Conservation (phyloP, 1,140 invertebrate species). For the Pachyrhynchus sulphureomaculatus region DNA sequence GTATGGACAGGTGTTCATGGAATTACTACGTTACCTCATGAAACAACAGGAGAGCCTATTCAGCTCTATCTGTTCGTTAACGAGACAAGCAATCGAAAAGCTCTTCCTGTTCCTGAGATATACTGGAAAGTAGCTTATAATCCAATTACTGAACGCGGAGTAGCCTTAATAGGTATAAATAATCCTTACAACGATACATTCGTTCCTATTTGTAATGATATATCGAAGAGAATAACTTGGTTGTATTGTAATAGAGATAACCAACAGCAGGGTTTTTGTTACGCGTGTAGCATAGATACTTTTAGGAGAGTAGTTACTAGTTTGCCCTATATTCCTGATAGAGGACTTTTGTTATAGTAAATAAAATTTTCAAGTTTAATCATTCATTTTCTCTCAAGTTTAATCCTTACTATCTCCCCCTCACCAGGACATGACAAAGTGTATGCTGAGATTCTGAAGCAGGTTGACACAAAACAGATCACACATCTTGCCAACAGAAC, state of each 20-base stretch:
- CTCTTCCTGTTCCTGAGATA: slow-evolving; percentile 58
- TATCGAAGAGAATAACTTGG: slow-evolving; percentile 55
- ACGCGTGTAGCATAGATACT: slow-evolving; percentile 64
- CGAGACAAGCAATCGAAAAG: slow-evolving; percentile 51
- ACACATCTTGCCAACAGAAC: no score
- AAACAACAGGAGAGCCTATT: slow-evolving; percentile 44
- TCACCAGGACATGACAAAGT: no score
- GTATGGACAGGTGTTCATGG: slow-evolving; percentile 62
- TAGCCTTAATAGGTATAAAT: slow-evolving; percentile 64
- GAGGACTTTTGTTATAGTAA: slow-evolving; percentile 19
- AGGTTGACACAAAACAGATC: no score
- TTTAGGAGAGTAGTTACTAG: slow-evolving; percentile 58
- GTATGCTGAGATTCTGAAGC: no score
- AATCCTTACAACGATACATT: slow-evolving; percentile 58
- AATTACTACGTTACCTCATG: slow-evolving; percentile 55
- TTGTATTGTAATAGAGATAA: slow-evolving; percentile 50
- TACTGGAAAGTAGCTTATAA: slow-evolving; percentile 66
- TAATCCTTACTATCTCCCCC: no score
- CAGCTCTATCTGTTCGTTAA: slow-evolving; percentile 54
- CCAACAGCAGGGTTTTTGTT: slow-evolving; percentile 59
- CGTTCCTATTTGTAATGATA: slow-evolving; percentile 57
- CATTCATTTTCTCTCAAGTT: no score
- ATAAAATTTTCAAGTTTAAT: no score
- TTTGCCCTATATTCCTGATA: slow-evolving; percentile 47
- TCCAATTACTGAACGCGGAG: slow-evolving; percentile 53